phyloP scores from a whole-genome alignment of 2,113 vertebrate genomes.

The Grallaria varia region DNA sequence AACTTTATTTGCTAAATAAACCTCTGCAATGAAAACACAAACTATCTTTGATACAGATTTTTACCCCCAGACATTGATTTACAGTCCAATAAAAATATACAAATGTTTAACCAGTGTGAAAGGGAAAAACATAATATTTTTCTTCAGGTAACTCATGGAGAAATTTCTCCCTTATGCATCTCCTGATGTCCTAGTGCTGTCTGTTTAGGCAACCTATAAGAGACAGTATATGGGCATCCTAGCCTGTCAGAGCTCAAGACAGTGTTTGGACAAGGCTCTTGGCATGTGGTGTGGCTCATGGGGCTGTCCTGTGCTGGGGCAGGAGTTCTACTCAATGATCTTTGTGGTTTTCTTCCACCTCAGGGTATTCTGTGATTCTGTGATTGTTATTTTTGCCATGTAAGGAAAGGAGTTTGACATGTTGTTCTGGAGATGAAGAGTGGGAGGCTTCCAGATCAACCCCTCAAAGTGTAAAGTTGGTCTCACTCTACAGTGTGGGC shows the following conservation, averaged over 20 bases:
- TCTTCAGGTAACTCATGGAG: neutral
- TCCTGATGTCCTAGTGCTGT: neutral
- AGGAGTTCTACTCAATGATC: neutral
- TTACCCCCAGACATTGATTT: neutral
- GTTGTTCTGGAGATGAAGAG: neutral
- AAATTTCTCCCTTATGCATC: neutral
- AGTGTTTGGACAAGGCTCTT: neutral
- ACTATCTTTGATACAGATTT: neutral
- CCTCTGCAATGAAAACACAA: neutral
- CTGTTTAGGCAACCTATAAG: neutral
- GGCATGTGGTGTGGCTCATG: neutral
- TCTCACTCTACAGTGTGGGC: neutral
- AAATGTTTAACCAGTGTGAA: neutral
- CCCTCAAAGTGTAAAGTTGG: neutral
- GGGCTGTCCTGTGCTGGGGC: neutral
- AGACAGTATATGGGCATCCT: too few species aligned
- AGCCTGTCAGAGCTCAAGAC: neutral
- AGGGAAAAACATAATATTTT: neutral
- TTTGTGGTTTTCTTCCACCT: neutral
- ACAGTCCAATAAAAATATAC: neutral
- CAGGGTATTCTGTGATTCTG: neutral
- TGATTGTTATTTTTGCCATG: neutral
- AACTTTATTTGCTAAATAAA: neutral
- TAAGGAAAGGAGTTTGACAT: neutral
- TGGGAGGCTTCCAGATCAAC: neutral